Evolutionary conservation across 2,113 vertebrate genomes (phyloP).

Genomic region (Antechinus flavipes): DNA sequence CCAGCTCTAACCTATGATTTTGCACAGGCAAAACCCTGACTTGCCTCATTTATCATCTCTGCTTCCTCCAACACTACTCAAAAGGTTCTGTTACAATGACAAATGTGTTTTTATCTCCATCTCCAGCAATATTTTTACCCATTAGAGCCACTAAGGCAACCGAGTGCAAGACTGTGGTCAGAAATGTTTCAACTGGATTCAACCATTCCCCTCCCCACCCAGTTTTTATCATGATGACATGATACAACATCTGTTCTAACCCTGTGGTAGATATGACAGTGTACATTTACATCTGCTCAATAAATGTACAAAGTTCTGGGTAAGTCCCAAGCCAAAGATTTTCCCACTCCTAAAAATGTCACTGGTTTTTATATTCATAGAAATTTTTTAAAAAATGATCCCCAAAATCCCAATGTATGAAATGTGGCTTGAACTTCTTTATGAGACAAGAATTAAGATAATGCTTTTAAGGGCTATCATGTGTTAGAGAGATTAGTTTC

Average conservation of each 20-base stretch:
- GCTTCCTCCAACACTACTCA: background rate
- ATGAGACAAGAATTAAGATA: background rate
- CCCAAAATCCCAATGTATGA: background rate
- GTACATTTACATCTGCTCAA: background rate
- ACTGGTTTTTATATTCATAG: background rate
- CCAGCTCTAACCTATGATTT: background rate
- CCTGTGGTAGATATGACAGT: background rate
- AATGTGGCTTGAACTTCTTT: background rate
- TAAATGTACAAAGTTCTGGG: background rate
- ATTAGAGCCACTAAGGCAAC: background rate
- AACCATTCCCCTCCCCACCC: background rate
- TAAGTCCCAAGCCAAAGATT: background rate
- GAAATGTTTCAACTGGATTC: background rate
- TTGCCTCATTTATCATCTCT: background rate
- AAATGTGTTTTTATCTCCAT: background rate
- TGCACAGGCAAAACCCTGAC: background rate
- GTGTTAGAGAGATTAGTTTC: background rate
- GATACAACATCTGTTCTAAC: background rate
- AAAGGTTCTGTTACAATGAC: constrained; percentile 1
- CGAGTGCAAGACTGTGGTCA: background rate
- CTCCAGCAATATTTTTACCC: background rate
- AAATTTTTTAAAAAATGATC: background rate
- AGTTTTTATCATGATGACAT: background rate
- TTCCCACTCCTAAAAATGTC: background rate
- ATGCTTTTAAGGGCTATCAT: background rate